Evolutionary conservation across 1,140 invertebrate species (phyloP).

Genomic region (Cardiocondyla obscurior): DNA sequence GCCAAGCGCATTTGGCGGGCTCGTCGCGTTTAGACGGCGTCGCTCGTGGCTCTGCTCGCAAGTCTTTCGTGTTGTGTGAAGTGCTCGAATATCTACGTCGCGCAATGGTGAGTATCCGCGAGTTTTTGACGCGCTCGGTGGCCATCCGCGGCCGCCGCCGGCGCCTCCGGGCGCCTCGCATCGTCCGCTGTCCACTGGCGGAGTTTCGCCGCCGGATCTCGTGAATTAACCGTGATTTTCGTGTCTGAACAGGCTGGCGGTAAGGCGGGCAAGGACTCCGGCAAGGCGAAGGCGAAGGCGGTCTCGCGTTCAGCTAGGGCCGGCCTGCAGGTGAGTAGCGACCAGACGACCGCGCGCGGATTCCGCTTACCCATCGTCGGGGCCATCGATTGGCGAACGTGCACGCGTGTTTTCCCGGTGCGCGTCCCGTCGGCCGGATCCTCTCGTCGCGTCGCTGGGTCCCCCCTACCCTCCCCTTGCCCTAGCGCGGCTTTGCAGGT

Average conservation of each 20-base stretch:
- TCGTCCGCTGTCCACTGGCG: constrained; percentile 73
- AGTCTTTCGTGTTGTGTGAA: constrained; percentile 72
- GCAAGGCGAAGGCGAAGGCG: constrained; percentile 99
- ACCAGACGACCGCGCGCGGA: too few species aligned
- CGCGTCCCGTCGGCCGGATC: too few species aligned
- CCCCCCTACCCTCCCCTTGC: background rate
- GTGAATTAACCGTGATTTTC: constrained; percentile 82
- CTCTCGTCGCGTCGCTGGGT: too few species aligned
- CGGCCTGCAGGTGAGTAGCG: constrained; percentile 97
- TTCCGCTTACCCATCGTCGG: background rate
- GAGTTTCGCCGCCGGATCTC: constrained; percentile 79
- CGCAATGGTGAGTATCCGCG: constrained; percentile 84
- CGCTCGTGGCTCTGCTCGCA: constrained; percentile 74
- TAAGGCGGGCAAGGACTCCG: constrained; percentile 99
- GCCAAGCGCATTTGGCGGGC: constrained; percentile 82
- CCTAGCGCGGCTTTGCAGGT: constrained; percentile 63
- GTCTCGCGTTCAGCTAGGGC: constrained; percentile 98
- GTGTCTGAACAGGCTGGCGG: constrained; percentile 93
- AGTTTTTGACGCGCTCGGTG: constrained; percentile 79
- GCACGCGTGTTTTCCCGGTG: background rate
- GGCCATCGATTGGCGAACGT: background rate
- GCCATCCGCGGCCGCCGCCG: constrained; percentile 71
- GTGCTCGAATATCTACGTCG: constrained; percentile 72
- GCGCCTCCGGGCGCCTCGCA: constrained; percentile 61
- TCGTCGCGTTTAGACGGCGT: constrained; percentile 77